These are phyloP conservation scores for Cervus canadensis DNA, from an alignment of 2,113 vertebrate genomes.

Conservation along the genomic window DNA sequence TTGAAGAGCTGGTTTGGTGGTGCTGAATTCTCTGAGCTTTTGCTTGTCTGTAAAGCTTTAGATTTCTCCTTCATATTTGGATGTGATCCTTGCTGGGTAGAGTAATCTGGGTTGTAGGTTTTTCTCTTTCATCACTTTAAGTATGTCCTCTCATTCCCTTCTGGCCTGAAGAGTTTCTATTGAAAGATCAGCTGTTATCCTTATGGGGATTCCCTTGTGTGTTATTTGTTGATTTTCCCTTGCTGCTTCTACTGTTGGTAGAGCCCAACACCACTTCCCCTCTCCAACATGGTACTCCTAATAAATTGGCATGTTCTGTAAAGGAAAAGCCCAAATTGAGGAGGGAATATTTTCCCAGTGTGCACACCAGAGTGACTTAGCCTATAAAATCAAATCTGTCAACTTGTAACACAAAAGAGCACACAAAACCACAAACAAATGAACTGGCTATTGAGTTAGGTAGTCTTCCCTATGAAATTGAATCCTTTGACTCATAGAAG, in stretches of 20 bases:
- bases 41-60: not conserved
- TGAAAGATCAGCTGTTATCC: not conserved
- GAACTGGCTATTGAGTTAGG: not conserved
- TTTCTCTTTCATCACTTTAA: not conserved
- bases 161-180: not conserved
- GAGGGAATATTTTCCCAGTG: not conserved
- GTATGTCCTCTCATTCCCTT: not conserved
- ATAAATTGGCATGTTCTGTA: not conserved
- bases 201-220: not conserved
- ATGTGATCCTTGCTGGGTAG: not conserved
- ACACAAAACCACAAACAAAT: not conserved
- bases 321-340: not conserved
- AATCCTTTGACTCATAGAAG: not conserved
- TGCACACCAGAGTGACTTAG: not conserved
- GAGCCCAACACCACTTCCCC: not conserved
- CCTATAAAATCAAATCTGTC: not conserved
- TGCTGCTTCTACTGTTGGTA: not conserved
- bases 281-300: not conserved
- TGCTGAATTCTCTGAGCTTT: not conserved
- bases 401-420: not conserved
- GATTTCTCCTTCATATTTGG: not conserved
- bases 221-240: not conserved
- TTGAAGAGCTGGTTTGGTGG: not conserved
- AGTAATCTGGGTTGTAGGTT: not conserved
- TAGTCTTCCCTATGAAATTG: not conserved